Base-by-base conservation (phyloP, 1,140 invertebrate genomes). In the Drosophila auraria region DNA sequence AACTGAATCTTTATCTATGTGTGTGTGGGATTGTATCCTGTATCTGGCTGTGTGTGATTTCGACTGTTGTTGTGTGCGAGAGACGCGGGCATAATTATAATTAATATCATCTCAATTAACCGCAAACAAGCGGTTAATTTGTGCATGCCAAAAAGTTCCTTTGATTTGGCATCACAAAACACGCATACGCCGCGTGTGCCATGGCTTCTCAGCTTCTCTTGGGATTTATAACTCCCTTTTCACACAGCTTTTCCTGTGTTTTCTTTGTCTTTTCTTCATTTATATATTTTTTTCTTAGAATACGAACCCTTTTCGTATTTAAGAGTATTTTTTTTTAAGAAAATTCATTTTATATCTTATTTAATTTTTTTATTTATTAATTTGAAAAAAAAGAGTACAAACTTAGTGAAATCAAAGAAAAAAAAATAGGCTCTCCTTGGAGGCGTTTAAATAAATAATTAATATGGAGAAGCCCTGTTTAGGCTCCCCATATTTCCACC, bases 21-120 rank as follows among this genome's bases (percentile, higher is more conserved):
- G 23, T 36, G 44, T 59, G 38, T 38, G 45, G 57, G 12, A 20
- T 8, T 51, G 50, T 30, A n/a, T 51, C 50, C 50, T 53, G 50
- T 53, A 17, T 33, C n/a, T 53, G 8, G 2, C 4, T 53, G 27
- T 62, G 38, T 62, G 45, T 51, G 50, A 68, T 36, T 68, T 49
- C 49, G 27, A 23, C 11, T 9, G 30, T 47, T 59, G 45, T 61
- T 50, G 50, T 72, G 65, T 61, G 73, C 50, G 54, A 23, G 33
- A 38, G 33, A 38, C 45, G 50, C 20, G 78, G 62, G 65, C 74
- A 73, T 79, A 79, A 80, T 82, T 90, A 84, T 90, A 89, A 84
- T 89, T 89, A 90, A 89, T 90, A 90, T 84, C 71, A 91, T 83
- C 87, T 90, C 82, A 91, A 90, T 90, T 91, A 91, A 91, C 87